Base-by-base conservation (phyloP, 1,140 invertebrate genomes). In the Battus philenor region DNA sequence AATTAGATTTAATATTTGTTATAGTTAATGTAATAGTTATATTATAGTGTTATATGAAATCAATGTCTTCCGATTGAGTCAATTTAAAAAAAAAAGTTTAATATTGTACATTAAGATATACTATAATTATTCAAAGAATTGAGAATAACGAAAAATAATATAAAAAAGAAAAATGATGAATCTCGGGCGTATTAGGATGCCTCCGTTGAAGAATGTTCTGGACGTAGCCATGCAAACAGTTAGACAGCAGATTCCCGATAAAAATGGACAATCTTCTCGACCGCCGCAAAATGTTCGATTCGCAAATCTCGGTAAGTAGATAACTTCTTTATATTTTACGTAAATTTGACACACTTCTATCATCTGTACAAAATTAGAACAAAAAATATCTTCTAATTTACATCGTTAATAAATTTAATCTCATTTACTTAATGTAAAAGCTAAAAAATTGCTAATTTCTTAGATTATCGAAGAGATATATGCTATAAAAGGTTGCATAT, bases 151-250 rank as follows among this genome's bases (percentile, higher is more conserved):
- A 9, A 44, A 47, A 31, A 48, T 33, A 59, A 51, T 20, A 48
- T 39, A 33, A 43, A 45, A 10, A 18, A 7, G 11, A 16, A 74
- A 61, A 16, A 80, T 75, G 71, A 64, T 75, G 18, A 76, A 86
- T 43, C 47, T 93, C 43, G 88, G 89, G 15, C 87, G 89, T 50
- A 88, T 82, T 33, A 93, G 71, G 87, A 87, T 63, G 56, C 93
- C 94, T 8, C 91, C 92, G 16, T 69, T 94, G 30, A 88, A 89
- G 57, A 93, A 93, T 62, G 90, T 92, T 9, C 70, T 94, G 50
- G 93, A 93, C 68, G 93, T 94, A 36, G 92, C 92, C 1, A 91
- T 93, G 89, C 93, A 94, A 74, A 93, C 93, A 10, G 87, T 94
- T 17, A 90, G 92, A 46, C 91, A 93, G 54, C 89, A 91, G 61